Percentiles rank a stretch among this genome's conserved stretches.
These are phyloP conservation scores for Ethmia dodecea DNA, from an alignment of 2,888 invertebrate genomes.

Conservation along the genomic window DNA sequence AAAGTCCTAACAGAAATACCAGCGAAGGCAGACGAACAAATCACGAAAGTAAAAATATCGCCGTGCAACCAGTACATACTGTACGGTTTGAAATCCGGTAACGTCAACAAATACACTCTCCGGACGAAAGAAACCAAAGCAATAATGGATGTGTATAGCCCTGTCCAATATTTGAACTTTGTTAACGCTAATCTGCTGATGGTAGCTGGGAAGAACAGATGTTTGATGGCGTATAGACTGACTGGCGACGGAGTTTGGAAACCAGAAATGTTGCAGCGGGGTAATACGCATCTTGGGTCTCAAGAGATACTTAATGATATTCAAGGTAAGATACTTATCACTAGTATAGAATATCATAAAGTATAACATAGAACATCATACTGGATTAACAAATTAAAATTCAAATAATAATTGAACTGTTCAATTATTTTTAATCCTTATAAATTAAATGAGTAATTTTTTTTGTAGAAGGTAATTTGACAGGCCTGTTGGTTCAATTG, in stretches of 20 bases:
- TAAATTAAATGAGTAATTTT: no score
- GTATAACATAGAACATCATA: no score
- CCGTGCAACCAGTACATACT: slow-evolving; percentile 70
- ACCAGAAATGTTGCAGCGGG: slow-evolving; percentile 57
- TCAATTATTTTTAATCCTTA: no score
- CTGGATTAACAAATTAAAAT: no score
- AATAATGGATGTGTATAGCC: slow-evolving; percentile 59
- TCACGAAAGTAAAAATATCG: slow-evolving; percentile 64
- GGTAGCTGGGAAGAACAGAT: slow-evolving; percentile 57
- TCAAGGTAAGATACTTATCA: slow-evolving; percentile 54
- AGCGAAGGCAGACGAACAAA: slow-evolving; percentile 54
- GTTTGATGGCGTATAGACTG: slow-evolving; percentile 57
- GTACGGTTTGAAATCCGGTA: slow-evolving; percentile 63
- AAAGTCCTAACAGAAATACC: slow-evolving; percentile 60
- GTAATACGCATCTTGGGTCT: slow-evolving; percentile 57
- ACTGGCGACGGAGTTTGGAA: slow-evolving; percentile 43
- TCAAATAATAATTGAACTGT: no score
- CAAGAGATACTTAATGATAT: slow-evolving; percentile 66
- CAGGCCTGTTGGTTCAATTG: no score
- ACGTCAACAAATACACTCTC: slow-evolving; percentile 57
- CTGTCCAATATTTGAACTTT: slow-evolving; percentile 58
- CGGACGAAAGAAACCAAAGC: slow-evolving; percentile 43
- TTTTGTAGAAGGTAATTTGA: no score
- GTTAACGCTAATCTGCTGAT: slow-evolving; percentile 48
- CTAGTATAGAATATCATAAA: no score